Percentiles rank a stretch among this genome's conserved stretches.
Conservation (phyloP, 2,888 invertebrate genomes). For the Octodonta nipae region DNA sequence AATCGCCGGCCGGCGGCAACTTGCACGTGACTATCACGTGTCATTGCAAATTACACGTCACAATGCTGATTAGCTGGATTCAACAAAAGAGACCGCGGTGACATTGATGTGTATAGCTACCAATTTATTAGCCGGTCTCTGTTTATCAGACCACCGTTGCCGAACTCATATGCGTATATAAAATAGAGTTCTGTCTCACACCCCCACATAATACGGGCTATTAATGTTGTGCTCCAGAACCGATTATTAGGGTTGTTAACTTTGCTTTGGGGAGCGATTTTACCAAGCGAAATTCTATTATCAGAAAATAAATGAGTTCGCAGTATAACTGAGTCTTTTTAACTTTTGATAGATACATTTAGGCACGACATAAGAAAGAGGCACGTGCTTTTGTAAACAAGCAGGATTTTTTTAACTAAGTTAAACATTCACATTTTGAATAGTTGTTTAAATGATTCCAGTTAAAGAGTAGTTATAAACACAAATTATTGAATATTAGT, state of each 20-base stretch:
- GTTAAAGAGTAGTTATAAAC: too few species aligned
- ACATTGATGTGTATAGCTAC: conserved; percentile 38
- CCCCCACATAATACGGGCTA: conserved; percentile 28
- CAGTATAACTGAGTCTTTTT: too few species aligned
- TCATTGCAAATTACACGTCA: conserved; percentile 33
- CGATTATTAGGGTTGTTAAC: conserved; percentile 25
- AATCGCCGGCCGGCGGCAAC: conserved; percentile 27
- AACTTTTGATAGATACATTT: too few species aligned
- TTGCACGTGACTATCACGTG: conserved; percentile 34
- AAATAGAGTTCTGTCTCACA: conserved; percentile 10
- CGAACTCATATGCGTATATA: conserved; percentile 8
- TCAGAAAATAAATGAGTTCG: too few species aligned
- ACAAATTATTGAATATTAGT: too few species aligned
- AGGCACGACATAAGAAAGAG: too few species aligned
- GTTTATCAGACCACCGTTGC: conserved; percentile 23
- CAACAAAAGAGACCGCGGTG: conserved; percentile 33
- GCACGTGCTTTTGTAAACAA: too few species aligned
- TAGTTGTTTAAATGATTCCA: too few species aligned
- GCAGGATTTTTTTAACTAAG: too few species aligned
- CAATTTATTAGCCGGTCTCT: conserved; percentile 33
- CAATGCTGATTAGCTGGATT: conserved; percentile 30
- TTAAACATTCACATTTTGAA: too few species aligned
- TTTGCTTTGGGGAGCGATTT: too few species aligned
- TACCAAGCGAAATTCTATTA: too few species aligned
- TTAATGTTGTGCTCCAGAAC: conserved; percentile 27